Evolutionary conservation across 2,797 vertebrate species (phyloP), one percentile per base, ranked within the genome.

Genomic region (Hemibagrus guttatus): DNA sequence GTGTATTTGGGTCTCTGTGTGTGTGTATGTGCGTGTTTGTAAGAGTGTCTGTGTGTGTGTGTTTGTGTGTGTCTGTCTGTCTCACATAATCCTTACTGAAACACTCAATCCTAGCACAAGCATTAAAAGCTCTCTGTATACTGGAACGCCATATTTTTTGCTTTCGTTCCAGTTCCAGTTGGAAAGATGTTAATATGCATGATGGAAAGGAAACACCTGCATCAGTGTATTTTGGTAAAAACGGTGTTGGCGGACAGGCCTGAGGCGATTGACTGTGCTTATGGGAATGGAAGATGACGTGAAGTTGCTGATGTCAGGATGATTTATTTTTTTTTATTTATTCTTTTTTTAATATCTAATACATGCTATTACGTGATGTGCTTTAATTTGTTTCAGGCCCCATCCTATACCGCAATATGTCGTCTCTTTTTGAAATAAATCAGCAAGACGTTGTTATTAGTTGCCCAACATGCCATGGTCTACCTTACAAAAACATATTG

Each of bases 121-220:
- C 6, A 2, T 56, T 11, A 6, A 23, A 79, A 59, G 76, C 54
- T 21, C 28, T n/a, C n/a, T 23, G 12, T 26, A 7, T 21, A 35
- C 13, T 78, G 46, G 9, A 35, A 58, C 35, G 46, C 5, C 54
- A 39, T 31, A 35, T 79, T 6, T 58, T 35, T 28, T 8, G 3
- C 49, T 28, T 76, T 54, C 3, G 4, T 76, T 54, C 49, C 46
- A 3, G 23, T 75, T 75, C 46, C 74, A 76, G n/a, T 54, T n/a
- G 26, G 28, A 54, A 28, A 2, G 4, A 23, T 12, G 4, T 39
- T 56, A 31, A 54, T 11, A 56, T 0, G 35, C 21, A 35, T 58
- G 75, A 79, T 8, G 1, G 75, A 79, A 58, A 35, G 28, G 75
- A 58, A 79, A 79, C 52, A 79, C 35, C 75, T 79, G 54, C 78